These are phyloP conservation scores for Semnornis frantzii DNA, from an alignment of 2,113 vertebrate genomes.

Conservation along the genomic window DNA sequence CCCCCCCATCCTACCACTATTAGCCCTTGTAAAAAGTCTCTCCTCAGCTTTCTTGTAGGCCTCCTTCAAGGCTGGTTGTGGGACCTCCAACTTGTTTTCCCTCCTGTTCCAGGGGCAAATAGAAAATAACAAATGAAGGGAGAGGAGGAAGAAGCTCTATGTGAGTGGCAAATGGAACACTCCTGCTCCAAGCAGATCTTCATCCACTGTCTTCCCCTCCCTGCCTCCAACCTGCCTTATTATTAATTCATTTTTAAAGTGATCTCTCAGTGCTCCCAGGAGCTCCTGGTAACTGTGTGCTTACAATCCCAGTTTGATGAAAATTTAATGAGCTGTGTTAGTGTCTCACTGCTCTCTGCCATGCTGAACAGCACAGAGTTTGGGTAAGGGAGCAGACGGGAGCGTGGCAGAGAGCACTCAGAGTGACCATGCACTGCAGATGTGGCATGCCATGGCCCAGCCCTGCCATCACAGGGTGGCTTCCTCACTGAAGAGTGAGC, in stretches of 20 bases:
- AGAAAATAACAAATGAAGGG: neutral
- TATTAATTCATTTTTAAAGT: constrained; percentile 72
- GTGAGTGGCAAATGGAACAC: neutral
- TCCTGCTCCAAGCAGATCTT: constrained; percentile 31
- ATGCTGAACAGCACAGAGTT: neutral
- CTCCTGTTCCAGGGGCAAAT: neutral
- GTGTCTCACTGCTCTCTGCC: constrained; percentile 12
- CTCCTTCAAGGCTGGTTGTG: neutral
- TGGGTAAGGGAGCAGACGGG: neutral
- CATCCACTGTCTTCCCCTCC: constrained; percentile 25
- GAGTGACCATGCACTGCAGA: fast-evolving
- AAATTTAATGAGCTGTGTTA: constrained; percentile 73
- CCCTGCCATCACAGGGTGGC: neutral
- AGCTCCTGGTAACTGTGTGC: constrained; percentile 46
- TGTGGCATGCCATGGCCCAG: neutral
- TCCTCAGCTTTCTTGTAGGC: too few relatives aligned
- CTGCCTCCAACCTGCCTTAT: constrained; percentile 45
- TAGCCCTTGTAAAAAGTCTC: too few relatives aligned
- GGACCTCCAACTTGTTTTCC: neutral
- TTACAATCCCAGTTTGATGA: constrained; percentile 70
- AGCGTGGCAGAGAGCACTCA: fast-evolving
- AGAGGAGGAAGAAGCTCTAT: neutral
- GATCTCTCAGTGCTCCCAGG: constrained; percentile 55
- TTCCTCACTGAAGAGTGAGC: neutral
- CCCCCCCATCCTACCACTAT: too few relatives aligned